Percentiles rank a stretch among this genome's conserved stretches.
Evolutionary conservation across 2,797 vertebrate genomes (phyloP).

Genomic region (Orestias chungarensis): DNA sequence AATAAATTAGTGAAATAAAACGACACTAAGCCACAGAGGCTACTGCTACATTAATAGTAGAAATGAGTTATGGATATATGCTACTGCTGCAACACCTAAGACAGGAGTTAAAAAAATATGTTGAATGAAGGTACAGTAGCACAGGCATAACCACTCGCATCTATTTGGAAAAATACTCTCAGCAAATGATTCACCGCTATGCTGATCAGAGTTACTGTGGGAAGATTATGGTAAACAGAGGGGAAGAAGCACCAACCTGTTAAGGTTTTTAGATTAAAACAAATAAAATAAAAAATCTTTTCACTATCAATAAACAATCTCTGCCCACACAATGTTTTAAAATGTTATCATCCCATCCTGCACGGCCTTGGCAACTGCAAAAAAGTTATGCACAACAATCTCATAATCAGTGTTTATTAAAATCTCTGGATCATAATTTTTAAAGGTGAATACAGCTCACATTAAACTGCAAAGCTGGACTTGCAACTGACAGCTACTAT

Average conservation of each 20-base stretch:
- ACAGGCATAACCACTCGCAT: slow-evolving; percentile 58
- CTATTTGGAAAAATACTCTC: slow-evolving; percentile 46
- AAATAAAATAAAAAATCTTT: slow-evolving; percentile 12
- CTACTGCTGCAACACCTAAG: slow-evolving; percentile 18
- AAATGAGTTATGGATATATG: slow-evolving; percentile 35
- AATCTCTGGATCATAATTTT: background rate
- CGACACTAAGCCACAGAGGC: background rate
- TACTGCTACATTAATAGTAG: background rate
- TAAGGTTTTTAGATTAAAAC: slow-evolving; percentile 5
- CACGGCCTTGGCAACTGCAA: slow-evolving; percentile 20
- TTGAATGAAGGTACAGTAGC: slow-evolving; percentile 45
- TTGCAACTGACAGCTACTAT: background rate
- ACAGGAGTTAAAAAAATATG: slow-evolving; percentile 27
- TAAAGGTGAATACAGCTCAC: background rate
- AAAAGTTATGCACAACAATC: slow-evolving; percentile 31
- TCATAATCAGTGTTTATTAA: background rate
- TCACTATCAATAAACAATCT: background rate
- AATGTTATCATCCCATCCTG: slow-evolving; percentile 6
- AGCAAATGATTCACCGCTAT: slow-evolving; percentile 44
- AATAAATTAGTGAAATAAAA: background rate
- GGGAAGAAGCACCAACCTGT: background rate
- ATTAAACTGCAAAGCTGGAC: slow-evolving; percentile 3
- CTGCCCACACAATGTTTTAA: background rate
- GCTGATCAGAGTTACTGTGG: slow-evolving; percentile 38
- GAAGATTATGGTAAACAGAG: slow-evolving; percentile 5